Base-by-base conservation (phyloP, 2,888 invertebrate species). In the Fissipunctia ypsillon region DNA sequence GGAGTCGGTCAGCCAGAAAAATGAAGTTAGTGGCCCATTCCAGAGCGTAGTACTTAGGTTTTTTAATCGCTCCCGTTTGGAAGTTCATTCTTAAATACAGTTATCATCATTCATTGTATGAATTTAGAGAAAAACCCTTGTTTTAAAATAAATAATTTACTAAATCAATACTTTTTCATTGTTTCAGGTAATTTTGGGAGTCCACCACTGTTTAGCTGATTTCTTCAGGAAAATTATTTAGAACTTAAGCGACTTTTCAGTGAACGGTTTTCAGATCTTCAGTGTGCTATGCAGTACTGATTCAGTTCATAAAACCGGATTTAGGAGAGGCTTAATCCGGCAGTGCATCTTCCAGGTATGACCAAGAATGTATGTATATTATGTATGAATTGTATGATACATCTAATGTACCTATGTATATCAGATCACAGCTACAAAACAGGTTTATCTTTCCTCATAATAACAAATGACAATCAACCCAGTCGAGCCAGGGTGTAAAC, bases 171-270 rank as follows among this genome's bases (percentile, higher is more conserved):
- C 43, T 5, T 12, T 67, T 77, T 31, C 48, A 48, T 85, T 86
- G 84, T 85, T 86, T 50, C 86, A 86, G 84, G 84, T 85, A 85
- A 82, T 68, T 84, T 69, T 54, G 28, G 57, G 16, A 3, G n/a
- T 3, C 12, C 12, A 57, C 14, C 7, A 12, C 16, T 16, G 16
- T n/a, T 76, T 38, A 2, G 3, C 52, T 10, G 45, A 48, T 45
- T 35, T 43, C 41, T 22, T 35, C 48, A 19, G 6, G 25, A 66
- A 43, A 54, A 43, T 0, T 14, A 3, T 19, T 43, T 38, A 56
- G 25, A 14, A 35, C 12, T 35, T 1, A 12, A 7, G 22, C 0
- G 3, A 31, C 22, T 31, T 31, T 31, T 31, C 12, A 57, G 12
- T 5, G 2, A 31, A 31, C 12, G 31, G 6, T 57, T 31, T 31